Evolutionary conservation across 2,888 invertebrate genomes (phyloP), one percentile per base, ranked within the genome.

Genomic region (Drosophila trichaetosa): DNA sequence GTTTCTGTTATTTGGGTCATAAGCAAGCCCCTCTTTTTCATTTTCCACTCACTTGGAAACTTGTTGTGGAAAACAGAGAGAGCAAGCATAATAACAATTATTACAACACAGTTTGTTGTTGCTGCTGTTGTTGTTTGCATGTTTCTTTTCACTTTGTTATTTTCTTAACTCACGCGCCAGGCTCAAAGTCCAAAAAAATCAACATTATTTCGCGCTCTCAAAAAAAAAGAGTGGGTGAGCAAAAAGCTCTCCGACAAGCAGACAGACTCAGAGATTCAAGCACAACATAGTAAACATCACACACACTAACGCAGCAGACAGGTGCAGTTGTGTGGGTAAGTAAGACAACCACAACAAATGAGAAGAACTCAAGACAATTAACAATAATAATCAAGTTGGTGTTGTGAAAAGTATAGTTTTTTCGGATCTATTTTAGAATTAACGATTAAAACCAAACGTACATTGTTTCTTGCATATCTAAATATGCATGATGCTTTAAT

Each of bases 161-260:
- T 83, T 69, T 67, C 42, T 69, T 75, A 71, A 69, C 62, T 81
- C 71, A 70, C 70, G 69, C 69, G 77, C 69, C 70, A 59, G 74
- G 90, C 89, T 81, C 87, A 87, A 87, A 87, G 87, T 87, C 88
- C 88, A 83, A 68, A 72, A 53, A n/a, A 34, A 8, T 40, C 61
- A 56, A 67, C 70, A 67, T 71, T 59, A 58, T 66, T 71, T 67
- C 46, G 65, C 72, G 73, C 66, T 67, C 61, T 46, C 24, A 8
- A 46, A 46, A 46, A n/a, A 57, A 69, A 67, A 74, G 74, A 65
- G 79, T 77, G 80, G 75, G 73, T 66, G 82, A 70, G 72, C 69
- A 34, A 60, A 65, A 67, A 65, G 70, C 79, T 81, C 64, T 60
- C 49, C 7, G 24, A 16, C 4, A 24, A 16, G 16, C 54, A 40